Evolutionary conservation across 2,113 vertebrate species (phyloP).

Genomic region (Cairina moschata): DNA sequence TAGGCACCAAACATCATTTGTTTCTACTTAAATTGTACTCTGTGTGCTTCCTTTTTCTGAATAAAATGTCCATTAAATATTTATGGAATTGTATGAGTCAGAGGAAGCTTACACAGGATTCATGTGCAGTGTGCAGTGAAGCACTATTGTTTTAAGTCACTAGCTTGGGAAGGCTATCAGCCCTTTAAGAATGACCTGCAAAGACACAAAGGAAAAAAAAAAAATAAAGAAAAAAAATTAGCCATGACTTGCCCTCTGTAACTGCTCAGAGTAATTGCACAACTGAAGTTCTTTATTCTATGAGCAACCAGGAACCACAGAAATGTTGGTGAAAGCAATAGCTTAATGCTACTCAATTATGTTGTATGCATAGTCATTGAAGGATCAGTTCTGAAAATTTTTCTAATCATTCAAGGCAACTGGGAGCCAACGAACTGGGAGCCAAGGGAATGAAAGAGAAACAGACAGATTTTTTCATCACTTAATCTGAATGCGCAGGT

Average conservation of each 20-base stretch:
- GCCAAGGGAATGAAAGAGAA: not conserved
- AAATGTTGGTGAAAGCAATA: not conserved
- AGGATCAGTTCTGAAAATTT: not conserved
- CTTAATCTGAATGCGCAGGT: not conserved
- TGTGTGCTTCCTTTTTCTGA: not conserved
- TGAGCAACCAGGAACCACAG: not conserved
- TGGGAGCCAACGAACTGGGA: not conserved
- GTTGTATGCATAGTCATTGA: not conserved
- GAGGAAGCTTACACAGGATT: not conserved
- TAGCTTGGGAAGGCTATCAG: not conserved
- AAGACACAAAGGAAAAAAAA: not conserved
- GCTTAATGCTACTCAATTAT: not conserved
- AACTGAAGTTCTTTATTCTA: not conserved
- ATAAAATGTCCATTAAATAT: conserved; percentile 60
- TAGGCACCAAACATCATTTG: conserved; percentile 45
- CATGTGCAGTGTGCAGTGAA: not conserved
- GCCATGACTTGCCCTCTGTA: not conserved
- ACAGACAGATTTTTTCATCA: not conserved
- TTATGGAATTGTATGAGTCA: not conserved
- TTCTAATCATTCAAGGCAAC: not conserved
- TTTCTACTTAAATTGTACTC: conserved; percentile 57
- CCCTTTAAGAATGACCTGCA: not conserved
- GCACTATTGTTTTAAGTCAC: not conserved
- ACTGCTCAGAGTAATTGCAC: not conserved
- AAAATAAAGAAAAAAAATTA: not conserved